These are phyloP conservation scores for Heliocidaris erythrogramma DNA, from an alignment of 35 echinoderm and acorn worm species.

Conservation along the genomic window DNA sequence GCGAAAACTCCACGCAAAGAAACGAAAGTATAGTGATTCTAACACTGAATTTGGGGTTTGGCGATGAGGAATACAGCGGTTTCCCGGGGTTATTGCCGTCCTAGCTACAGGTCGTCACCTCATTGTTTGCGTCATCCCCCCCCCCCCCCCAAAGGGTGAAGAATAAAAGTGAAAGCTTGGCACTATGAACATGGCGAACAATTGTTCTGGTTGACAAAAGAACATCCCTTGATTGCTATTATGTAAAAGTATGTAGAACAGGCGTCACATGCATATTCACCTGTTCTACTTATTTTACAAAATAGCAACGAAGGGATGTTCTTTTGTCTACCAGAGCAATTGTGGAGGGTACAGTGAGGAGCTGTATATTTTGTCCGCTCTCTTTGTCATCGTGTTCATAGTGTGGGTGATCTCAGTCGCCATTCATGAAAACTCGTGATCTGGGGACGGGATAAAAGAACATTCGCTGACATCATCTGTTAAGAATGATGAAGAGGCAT, in stretches of 20 bases:
- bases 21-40: background rate
- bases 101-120: background rate
- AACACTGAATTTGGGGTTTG: background rate
- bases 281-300: too few species aligned
- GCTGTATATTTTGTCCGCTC: too few species aligned
- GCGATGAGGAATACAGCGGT: background rate
- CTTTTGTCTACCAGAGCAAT: too few species aligned
- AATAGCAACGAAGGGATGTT: too few species aligned
- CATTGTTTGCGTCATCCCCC: background rate
- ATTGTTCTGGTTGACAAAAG: too few species aligned
- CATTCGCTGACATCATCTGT: background rate
- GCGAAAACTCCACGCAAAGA: background rate
- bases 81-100: background rate
- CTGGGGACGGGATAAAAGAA: background rate
- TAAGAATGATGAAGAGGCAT: background rate
- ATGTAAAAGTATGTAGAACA: too few species aligned
- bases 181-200: too few species aligned
- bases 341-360: too few species aligned
- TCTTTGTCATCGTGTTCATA: too few species aligned
- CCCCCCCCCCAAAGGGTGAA: background rate
- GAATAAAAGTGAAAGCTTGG: background rate
- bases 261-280: too few species aligned
- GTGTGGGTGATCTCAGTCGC: background rate
- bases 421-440: background rate
- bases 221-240: too few species aligned